phyloP scores from a whole-genome alignment of 2,888 invertebrate species.

The Ornithoptera alexandrae region DNA sequence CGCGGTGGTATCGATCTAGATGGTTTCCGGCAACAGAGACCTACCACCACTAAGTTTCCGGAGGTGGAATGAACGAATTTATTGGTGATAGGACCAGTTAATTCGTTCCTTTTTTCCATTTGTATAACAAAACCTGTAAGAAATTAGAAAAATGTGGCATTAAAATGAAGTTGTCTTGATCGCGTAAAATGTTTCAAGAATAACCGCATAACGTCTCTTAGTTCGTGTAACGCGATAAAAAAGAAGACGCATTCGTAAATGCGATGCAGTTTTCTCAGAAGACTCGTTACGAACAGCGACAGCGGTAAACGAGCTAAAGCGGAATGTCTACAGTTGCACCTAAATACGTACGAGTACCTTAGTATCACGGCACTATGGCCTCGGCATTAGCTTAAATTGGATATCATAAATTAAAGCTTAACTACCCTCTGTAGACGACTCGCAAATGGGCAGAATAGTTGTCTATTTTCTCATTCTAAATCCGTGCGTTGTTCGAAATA shows the following conservation, averaged over 20 bases:
- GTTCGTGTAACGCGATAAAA: conserved; percentile 39
- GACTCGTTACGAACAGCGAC: conserved; percentile 33
- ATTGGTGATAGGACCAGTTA: no score
- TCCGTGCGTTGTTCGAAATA: conserved; percentile 8
- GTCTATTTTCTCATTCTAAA: conserved; percentile 23
- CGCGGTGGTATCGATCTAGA: no score
- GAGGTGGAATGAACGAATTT: no score
- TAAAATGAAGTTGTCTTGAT: background rate
- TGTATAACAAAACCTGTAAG: no score
- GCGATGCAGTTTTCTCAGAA: conserved; percentile 42
- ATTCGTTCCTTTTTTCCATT: no score
- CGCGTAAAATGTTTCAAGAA: background rate
- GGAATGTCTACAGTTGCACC: conserved; percentile 31
- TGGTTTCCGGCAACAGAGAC: no score
- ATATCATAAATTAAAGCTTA: conserved; percentile 30
- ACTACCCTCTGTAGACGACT: conserved; percentile 23
- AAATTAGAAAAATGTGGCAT: background rate
- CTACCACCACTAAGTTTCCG: no score
- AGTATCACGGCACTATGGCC: conserved; percentile 23
- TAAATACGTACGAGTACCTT: conserved; percentile 24
- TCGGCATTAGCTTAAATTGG: conserved; percentile 30
- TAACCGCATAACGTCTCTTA: conserved; percentile 2
- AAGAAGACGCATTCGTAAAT: conserved; percentile 40
- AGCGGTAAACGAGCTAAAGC: conserved; percentile 32
- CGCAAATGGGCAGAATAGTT: conserved; percentile 14